These are phyloP conservation scores for Lepidurus apus DNA, from an alignment of 1,140 invertebrate species.

Conservation along the genomic window DNA sequence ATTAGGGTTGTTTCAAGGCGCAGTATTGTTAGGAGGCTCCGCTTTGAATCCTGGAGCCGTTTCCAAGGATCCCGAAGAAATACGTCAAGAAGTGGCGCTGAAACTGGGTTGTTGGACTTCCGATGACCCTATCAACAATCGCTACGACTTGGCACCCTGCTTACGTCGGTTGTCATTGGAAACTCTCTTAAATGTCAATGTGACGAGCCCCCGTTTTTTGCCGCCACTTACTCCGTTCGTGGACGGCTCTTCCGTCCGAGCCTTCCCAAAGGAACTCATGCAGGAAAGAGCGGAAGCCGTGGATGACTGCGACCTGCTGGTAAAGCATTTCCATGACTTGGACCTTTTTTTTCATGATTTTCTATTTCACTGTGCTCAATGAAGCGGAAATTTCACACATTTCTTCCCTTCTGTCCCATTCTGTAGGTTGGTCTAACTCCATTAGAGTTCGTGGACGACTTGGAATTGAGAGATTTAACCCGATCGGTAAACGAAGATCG, in stretches of 20 bases:
- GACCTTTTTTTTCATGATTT: background rate
- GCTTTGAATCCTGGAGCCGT: constrained; percentile 26
- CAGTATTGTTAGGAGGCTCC: constrained; percentile 43
- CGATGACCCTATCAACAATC: constrained; percentile 29
- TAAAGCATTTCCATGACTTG: background rate
- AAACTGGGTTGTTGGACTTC: constrained; percentile 43
- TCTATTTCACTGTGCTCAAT: constrained; percentile 28
- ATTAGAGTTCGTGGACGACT: background rate
- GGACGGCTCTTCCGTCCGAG: constrained; percentile 57
- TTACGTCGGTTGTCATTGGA: constrained; percentile 36
- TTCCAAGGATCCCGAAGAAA: constrained; percentile 26
- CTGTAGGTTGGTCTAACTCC: constrained; percentile 27
- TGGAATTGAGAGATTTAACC: background rate
- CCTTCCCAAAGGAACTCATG: constrained; percentile 40
- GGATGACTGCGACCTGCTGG: constrained; percentile 28
- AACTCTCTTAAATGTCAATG: background rate
- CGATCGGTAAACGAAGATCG: constrained; percentile 27
- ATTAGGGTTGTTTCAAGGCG: constrained; percentile 48
- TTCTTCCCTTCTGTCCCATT: constrained; percentile 44
- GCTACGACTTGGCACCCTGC: constrained; percentile 72
- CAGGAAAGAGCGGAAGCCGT: background rate
- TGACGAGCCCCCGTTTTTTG: constrained; percentile 61
- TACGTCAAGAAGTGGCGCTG: constrained; percentile 39
- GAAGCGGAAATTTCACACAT: constrained; percentile 42
- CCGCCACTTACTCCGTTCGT: constrained; percentile 85